Base-by-base conservation (phyloP, 1,140 invertebrate genomes). In the Apolygus lucorum region DNA sequence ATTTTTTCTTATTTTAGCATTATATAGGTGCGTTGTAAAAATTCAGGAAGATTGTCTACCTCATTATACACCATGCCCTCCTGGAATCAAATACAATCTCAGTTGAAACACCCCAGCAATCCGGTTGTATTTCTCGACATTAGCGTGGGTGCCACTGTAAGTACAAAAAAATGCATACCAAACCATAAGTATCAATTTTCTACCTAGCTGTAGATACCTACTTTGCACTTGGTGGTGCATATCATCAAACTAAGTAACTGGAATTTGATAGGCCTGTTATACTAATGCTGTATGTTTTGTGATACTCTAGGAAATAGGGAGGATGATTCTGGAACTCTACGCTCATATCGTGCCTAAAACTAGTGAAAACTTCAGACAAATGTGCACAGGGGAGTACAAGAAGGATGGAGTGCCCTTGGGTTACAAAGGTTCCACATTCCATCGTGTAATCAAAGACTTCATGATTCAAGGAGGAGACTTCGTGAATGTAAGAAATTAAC, bases 391-490 rank as follows among this genome's bases (percentile, higher is more conserved):
- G 26, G 97, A 99, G 82, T 88, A 86, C 72, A 83, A 88, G 74
- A 83, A 88, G 74, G 96, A 99, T 77, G 92, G 92, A 25, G 93
- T 99, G n/a, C 95, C 96, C 0, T 84, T 96, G 27, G 95, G 96
- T 28, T 99, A 92, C 77, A 99, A 99, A 82, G 93, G 93, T 72
- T 91, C 90, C 28, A 89, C 90, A 77, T 99, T 99, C 81, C 98
- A 99, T 80, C 84, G 97, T 80, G 95, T 99, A 52, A 99, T 99
- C 66, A 99, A 99, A 82, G 96, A 92, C 80, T 93, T 93, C 76
- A 99, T 99, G 96, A 95, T 99, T 74, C 96, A 99, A 87, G 96
- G 96, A 68, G 97, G 97, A 22, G 97, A 99, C 82, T 99, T 99
- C 86, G 90, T 96, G 1, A 95, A 95, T 85, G 93, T 95, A 86